A percentile compares a stretch with the other conserved stretches of the same genome.
Conservation (phyloP, 2,797 vertebrate genomes). For the Aldrovandia affinis region DNA sequence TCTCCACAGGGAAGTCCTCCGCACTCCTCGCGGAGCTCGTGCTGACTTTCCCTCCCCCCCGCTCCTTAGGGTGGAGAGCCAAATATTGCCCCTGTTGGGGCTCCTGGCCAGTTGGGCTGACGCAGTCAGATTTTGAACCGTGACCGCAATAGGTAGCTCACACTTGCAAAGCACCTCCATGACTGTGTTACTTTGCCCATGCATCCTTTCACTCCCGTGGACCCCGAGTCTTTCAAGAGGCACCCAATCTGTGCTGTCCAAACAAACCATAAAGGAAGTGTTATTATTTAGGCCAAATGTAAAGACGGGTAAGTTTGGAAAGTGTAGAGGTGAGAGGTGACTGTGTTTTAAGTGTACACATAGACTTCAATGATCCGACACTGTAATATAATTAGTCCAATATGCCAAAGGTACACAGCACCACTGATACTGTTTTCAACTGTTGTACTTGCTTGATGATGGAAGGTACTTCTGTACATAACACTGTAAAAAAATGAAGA, state of each 20-base stretch:
- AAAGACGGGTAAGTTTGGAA: background rate
- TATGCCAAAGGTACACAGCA: slow-evolving; percentile 82
- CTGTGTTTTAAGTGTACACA: background rate
- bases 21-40: too few relatives aligned
- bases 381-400: slow-evolving; percentile 71
- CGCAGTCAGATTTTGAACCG: too few relatives aligned
- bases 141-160: too few relatives aligned
- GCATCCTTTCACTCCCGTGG: background rate
- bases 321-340: background rate
- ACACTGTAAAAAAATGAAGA: slow-evolving; percentile 71
- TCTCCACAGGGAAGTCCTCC: too few relatives aligned
- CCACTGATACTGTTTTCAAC: slow-evolving; percentile 79
- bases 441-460: slow-evolving; percentile 83
- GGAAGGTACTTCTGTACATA: slow-evolving; percentile 83
- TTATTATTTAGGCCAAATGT: background rate
- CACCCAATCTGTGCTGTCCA: background rate
- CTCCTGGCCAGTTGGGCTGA: too few relatives aligned
- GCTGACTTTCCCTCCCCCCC: too few relatives aligned
- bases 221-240: background rate
- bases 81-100: too few relatives aligned
- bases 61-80: too few relatives aligned
- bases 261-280: background rate
- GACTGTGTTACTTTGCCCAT: background rate
- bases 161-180: too few relatives aligned
- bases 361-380: background rate